phyloP scores from a whole-genome alignment of 2,888 invertebrate genomes.

The Agonopterix alstromeriana region DNA sequence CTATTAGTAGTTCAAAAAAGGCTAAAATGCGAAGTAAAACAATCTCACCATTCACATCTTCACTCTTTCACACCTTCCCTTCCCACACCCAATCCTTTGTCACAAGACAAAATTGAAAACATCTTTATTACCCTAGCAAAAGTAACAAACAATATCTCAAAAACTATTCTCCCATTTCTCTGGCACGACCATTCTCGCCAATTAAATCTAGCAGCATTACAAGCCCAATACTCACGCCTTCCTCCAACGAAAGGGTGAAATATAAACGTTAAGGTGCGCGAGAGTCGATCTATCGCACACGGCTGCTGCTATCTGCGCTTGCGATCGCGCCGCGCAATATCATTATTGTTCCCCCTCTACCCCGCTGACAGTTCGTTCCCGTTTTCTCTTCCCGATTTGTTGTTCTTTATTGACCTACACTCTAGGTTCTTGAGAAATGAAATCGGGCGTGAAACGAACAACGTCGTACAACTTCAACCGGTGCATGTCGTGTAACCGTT shows the following conservation, averaged over 20 bases:
- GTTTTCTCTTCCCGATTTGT: neutral
- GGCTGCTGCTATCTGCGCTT: conserved; percentile 28
- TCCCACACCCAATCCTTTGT: no score
- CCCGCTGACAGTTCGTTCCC: conserved; percentile 17
- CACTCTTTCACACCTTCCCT: no score
- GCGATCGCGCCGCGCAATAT: conserved; percentile 38
- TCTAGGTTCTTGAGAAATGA: conserved; percentile 4
- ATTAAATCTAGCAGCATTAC: conserved; percentile 50
- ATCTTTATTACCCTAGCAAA: neutral
- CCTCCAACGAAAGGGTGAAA: conserved; percentile 34
- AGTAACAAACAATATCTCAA: conserved; percentile 2
- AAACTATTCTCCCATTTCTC: conserved; percentile 15
- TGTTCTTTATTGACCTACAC: neutral
- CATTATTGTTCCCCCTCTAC: conserved; percentile 51
- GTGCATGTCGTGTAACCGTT: no score
- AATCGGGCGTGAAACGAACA: conserved; percentile 10
- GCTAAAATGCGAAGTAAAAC: no score
- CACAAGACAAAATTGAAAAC: neutral
- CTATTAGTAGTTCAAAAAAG: no score
- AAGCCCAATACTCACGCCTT: conserved; percentile 54
- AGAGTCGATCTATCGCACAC: conserved; percentile 18
- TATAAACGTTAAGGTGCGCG: conserved; percentile 32
- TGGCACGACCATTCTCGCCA: conserved; percentile 41
- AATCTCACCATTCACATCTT: no score
- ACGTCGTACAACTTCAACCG: no score